Conservation (phyloP, 2,113 vertebrate species). For the Gopherus flavomarginatus region DNA sequence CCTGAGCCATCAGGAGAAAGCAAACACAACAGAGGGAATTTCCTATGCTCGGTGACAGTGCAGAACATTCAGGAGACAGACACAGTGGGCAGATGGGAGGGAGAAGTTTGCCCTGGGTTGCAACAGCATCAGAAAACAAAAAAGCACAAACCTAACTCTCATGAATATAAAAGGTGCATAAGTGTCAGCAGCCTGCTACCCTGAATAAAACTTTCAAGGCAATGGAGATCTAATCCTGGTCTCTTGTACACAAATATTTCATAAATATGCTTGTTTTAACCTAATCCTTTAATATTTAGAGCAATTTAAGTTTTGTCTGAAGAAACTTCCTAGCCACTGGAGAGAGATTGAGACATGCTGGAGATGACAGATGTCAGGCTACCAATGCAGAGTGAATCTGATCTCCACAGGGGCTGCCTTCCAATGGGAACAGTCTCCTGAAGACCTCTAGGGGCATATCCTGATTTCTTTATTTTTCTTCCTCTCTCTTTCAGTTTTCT, state of each 20-base stretch:
- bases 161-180: neutral
- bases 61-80: neutral
- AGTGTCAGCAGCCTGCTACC: neutral
- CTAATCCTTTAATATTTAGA: constrained; percentile 76
- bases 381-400: neutral
- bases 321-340: constrained; percentile 56
- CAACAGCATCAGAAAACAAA: neutral
- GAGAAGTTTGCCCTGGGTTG: neutral
- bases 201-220: constrained; percentile 53
- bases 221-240: constrained; percentile 56
- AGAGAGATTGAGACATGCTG: neutral
- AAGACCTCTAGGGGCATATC: too few relatives aligned
- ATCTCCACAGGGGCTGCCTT: neutral
- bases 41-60: neutral
- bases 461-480: neutral
- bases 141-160: too few relatives aligned
- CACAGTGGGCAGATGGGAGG: neutral
- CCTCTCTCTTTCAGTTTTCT: neutral
- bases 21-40: neutral
- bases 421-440: too few relatives aligned
- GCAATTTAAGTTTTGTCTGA: constrained; percentile 70
- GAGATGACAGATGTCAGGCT: neutral
- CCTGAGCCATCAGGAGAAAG: too few relatives aligned
- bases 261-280: constrained; percentile 65
- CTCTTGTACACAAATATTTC: constrained; percentile 53